These are phyloP conservation scores for Eleutherodactylus coqui DNA, from an alignment of 2,797 vertebrate species.

Conservation along the genomic window DNA sequence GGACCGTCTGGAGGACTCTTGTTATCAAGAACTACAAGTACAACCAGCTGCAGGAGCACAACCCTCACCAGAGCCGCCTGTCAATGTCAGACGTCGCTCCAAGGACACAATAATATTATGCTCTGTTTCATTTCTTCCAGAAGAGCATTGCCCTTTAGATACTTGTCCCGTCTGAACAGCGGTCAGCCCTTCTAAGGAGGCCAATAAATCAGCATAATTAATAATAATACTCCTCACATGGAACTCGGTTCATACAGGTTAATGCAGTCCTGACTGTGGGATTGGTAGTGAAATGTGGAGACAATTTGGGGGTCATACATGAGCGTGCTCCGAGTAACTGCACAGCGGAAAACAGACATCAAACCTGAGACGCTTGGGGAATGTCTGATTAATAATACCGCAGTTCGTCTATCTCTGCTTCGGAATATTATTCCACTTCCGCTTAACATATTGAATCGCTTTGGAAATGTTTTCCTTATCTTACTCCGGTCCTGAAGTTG, in stretches of 20 bases:
- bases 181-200: neutral
- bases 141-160: neutral
- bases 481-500: no score
- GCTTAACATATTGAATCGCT: neutral
- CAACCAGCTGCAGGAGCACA: neutral
- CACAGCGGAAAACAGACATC: neutral
- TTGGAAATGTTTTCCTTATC: neutral
- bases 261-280: neutral
- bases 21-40: no score
- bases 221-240: slow-evolving; percentile 10
- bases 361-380: neutral
- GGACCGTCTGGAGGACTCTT: no score
- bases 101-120: slow-evolving; percentile 26
- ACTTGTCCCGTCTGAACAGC: neutral
- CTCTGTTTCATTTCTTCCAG: neutral
- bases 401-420: neutral
- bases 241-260: neutral
- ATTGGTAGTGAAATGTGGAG: neutral
- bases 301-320: neutral
- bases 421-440: neutral
- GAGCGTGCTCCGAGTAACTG: neutral
- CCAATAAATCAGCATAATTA: neutral
- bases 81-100: slow-evolving; percentile 5
- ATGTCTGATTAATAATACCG: neutral
- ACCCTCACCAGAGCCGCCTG: neutral